Conservation (phyloP, 2,888 invertebrate species). For the Steinernema scapterisci region DNA sequence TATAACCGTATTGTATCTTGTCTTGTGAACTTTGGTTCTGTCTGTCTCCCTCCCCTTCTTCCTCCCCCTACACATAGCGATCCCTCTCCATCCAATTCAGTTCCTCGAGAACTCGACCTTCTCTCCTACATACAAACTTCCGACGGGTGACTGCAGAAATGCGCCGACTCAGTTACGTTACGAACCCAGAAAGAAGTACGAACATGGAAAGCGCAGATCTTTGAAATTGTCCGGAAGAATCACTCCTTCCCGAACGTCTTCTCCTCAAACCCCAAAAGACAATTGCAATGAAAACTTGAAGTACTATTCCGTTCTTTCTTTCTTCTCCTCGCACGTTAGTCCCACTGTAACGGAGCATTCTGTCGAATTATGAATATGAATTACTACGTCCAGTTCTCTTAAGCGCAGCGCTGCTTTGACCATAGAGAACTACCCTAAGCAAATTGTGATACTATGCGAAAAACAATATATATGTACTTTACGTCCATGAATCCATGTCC, state of each 20-base stretch:
- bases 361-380: not conserved
- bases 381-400: not conserved
- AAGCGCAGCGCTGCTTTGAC: too few species aligned
- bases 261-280: conserved; percentile 8
- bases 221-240: conserved; percentile 22
- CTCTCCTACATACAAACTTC: conserved; percentile 1
- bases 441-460: not conserved
- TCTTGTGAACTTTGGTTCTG: too few species aligned
- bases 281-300: not conserved
- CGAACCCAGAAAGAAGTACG: conserved; percentile 10
- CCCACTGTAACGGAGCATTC: conserved; percentile 17
- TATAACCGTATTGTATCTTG: not conserved
- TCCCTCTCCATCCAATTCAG: too few species aligned
- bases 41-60: too few species aligned
- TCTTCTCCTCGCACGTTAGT: not conserved
- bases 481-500: not conserved
- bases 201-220: conserved; percentile 19
- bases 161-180: not conserved
- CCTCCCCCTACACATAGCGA: too few species aligned
- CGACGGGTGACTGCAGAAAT: conserved; percentile 27
- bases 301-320: conserved; percentile 9
- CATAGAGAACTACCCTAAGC: too few species aligned
- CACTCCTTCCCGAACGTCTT: not conserved
- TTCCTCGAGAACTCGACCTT: too few species aligned
- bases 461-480: not conserved